These are phyloP conservation scores for Hyposoter dolosus DNA, from an alignment of 2,888 invertebrate genomes.

Conservation along the genomic window DNA sequence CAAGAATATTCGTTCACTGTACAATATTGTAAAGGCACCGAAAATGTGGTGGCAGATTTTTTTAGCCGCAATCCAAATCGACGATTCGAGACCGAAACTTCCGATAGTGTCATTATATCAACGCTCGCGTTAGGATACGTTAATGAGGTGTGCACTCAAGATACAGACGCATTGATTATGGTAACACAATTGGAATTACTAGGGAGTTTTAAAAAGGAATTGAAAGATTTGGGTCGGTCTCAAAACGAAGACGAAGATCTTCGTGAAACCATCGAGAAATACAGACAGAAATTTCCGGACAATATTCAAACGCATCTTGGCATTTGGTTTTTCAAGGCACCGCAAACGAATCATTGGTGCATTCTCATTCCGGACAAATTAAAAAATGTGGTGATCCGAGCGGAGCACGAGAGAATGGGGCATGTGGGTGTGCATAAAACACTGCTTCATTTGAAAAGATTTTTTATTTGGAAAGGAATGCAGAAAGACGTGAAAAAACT, in stretches of 20 bases:
- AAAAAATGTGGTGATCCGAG: not conserved
- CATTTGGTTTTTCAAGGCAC: slow-evolving; percentile 28
- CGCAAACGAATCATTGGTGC: not conserved
- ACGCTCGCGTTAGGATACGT: not conserved
- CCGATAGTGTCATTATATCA: slow-evolving; percentile 9
- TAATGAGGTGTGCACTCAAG: not conserved
- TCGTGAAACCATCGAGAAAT: not conserved
- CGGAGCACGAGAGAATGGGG: slow-evolving; percentile 33
- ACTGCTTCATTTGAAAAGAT: not conserved
- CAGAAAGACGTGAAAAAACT: slow-evolving; percentile 22
- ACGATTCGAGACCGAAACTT: slow-evolving; percentile 1
- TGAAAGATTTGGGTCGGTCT: not conserved
- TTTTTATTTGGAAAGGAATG: slow-evolving; percentile 45
- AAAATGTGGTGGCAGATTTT: slow-evolving; percentile 69
- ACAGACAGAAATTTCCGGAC: not conserved
- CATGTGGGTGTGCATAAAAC: slow-evolving; percentile 44
- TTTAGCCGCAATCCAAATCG: slow-evolving; percentile 36
- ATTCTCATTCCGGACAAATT: not conserved
- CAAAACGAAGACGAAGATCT: not conserved
- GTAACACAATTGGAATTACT: slow-evolving; percentile 6
- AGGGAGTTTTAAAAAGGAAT: slow-evolving; percentile 1
- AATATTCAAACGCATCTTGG: slow-evolving; percentile 30
- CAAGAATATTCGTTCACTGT: slow-evolving; percentile 15
- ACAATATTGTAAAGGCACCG: slow-evolving; percentile 63
- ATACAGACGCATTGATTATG: slow-evolving; percentile 23